Evolutionary conservation across 2,113 vertebrate genomes (phyloP), one percentile per base, ranked within the genome.

Genomic region (Aptenodytes patagonicus): DNA sequence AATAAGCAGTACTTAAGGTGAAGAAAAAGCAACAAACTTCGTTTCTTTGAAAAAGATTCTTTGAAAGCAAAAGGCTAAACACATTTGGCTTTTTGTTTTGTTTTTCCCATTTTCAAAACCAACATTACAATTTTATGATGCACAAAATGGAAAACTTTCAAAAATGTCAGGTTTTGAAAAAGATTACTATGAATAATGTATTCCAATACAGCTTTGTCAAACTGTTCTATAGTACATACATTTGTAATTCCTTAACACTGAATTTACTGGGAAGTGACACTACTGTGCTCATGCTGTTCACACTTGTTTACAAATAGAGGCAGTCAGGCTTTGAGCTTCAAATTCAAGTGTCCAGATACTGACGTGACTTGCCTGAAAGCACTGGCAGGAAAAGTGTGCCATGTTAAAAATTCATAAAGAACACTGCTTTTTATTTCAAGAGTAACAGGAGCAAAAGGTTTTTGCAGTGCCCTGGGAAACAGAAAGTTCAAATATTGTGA

Each of bases 321-420:
- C 78, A 97, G 98, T 97, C 66, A 88, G 91, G 96, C 98, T 97
- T 88, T 96, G 97, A 95, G 93, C 94, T 98, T 97, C 97, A 91
- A 95, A 97, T 89, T 46, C 44, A 94, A 93, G 96, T 78, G 97
- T 98, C 98, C 98, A 98, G 90, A 98, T 94, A 94, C 96, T 87
- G 95, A 98, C 77, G 93, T 97, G 97, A 97, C 96, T 98, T 73
- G 92, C 98, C 98, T 97, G 97, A 98, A 97, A 98, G 98, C 97
- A 95, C 94, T 73, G 81, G 96, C 81, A 94, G 85, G 91, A 97
- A 96, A 97, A 96, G 93, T 90, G 93, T 95, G 95, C 89, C 8
- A 34, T 98, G 97, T 98, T 99, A 98, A 99, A 99, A 98, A 99
- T 99, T 98, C 97, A 99, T 99, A 98, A 98, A 98, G 98, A 98